Percentiles rank a stretch among this genome's conserved stretches.
Conservation (phyloP, 2,797 vertebrate genomes). For the Australoheros facetus region DNA sequence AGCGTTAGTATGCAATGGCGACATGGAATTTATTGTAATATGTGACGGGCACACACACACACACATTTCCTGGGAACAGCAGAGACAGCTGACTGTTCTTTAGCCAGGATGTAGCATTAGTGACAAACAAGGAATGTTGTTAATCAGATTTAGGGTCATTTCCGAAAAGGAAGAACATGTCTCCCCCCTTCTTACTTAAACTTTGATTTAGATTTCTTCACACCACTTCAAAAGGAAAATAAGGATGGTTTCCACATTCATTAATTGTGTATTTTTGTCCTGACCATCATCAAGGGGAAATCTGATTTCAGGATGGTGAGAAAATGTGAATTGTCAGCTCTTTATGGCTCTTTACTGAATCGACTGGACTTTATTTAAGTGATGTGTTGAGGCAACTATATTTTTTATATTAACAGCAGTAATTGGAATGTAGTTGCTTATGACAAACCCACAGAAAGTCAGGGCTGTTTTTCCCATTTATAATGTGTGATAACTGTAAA, state of each 20-base stretch:
- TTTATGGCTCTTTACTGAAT: slow-evolving; percentile 4
- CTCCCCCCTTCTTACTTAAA: slow-evolving; percentile 12
- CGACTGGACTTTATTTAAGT: background rate
- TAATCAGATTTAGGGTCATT: slow-evolving; percentile 74
- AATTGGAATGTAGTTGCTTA: background rate
- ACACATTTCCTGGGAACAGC: slow-evolving; percentile 51
- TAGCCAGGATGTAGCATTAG: slow-evolving; percentile 75
- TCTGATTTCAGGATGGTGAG: slow-evolving; percentile 23
- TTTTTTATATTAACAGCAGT: background rate
- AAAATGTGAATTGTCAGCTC: slow-evolving; percentile 2
- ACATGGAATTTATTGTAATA: slow-evolving; percentile 33
- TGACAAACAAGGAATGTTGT: slow-evolving; percentile 75
- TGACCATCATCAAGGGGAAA: slow-evolving; percentile 22
- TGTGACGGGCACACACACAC: slow-evolving; percentile 9
- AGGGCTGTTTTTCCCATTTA: background rate
- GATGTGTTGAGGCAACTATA: background rate
- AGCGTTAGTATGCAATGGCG: slow-evolving; percentile 11
- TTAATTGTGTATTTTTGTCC: slow-evolving; percentile 41
- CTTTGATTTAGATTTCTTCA: slow-evolving; percentile 48
- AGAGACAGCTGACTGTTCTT: slow-evolving; percentile 70
- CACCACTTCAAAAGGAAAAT: slow-evolving; percentile 56
- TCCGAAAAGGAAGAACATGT: slow-evolving; percentile 57
- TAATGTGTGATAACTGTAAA: background rate
- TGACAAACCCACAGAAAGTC: background rate
- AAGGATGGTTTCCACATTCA: slow-evolving; percentile 49